phyloP scores from a whole-genome alignment of 2,888 invertebrate species.

The Gortyna flavago region DNA sequence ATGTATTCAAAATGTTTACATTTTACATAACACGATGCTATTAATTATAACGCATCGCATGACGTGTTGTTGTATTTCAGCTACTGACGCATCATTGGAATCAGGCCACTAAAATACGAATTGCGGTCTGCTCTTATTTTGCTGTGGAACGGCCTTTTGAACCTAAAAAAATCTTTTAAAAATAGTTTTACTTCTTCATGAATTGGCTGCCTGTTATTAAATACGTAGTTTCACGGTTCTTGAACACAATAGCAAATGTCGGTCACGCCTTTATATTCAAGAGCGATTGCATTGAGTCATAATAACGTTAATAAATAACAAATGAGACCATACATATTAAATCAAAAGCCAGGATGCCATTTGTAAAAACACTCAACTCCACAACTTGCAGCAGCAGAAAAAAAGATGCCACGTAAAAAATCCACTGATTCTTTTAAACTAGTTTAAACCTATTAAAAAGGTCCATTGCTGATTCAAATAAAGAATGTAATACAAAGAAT shows the following conservation, averaged over 20 bases:
- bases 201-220: slow-evolving; percentile 9
- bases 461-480: slow-evolving; percentile 42
- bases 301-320: slow-evolving; percentile 9
- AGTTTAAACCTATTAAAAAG: slow-evolving; percentile 6
- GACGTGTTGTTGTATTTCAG: slow-evolving; percentile 60
- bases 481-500: slow-evolving; percentile 34
- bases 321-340: slow-evolving; percentile 24
- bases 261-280: slow-evolving; percentile 30
- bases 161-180: slow-evolving; percentile 31
- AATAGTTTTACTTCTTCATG: slow-evolving; percentile 29
- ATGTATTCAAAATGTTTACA: slow-evolving; percentile 39
- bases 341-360: slow-evolving; percentile 3
- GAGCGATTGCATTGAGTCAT: slow-evolving; percentile 28
- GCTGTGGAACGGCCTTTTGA: slow-evolving; percentile 30
- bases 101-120: slow-evolving; percentile 53
- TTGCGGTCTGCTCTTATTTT: slow-evolving; percentile 45
- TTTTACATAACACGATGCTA: slow-evolving; percentile 42
- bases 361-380: neutral
- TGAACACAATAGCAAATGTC: slow-evolving; percentile 34
- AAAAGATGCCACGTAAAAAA: neutral
- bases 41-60: slow-evolving; percentile 56
- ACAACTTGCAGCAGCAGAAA: neutral
- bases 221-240: slow-evolving; percentile 28
- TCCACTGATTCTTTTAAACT: neutral
- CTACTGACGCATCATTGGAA: slow-evolving; percentile 60